Base-by-base conservation (phyloP, 2,797 vertebrate species). In the Eidolon dupreanum region DNA sequence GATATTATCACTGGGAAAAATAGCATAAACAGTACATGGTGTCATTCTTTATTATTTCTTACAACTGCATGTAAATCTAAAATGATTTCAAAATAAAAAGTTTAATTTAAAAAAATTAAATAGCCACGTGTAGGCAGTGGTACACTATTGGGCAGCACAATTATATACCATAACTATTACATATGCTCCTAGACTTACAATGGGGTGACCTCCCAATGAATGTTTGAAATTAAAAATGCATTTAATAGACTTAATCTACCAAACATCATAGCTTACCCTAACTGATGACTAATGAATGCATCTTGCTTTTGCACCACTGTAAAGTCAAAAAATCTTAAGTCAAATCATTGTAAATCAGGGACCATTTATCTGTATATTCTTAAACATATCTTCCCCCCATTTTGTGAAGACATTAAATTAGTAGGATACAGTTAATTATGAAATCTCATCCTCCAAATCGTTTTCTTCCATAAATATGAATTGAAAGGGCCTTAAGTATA, bases 331-430 rank as follows among this genome's bases (percentile, higher is more conserved):
- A 38, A 28, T 38, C 8, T 2, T 55, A 38, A 78, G 51, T 57
- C 33, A 57, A 78, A 57, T 78, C 22, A 78, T 28, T 78, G 8
- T 55, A 78, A 78, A 9, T 38, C 38, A 22, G 51, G 13, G 33
- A 55, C 22, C 33, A 22, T 46, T 46, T 46, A 12, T 22, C 33
- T 38, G 12, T 77, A 17, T 41, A 38, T 8, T 16, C 10, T 82
- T 13, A 0, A 5, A 12, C 41, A 33, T n/a, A 28, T 78, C 7
- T n/a, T 20, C 0, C 22, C 22, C 3, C 6, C 90, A 63, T 74
- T 83, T 83, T 66, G 20, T 81, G 22, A 94, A 66, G 2, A 88
- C 5, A 70, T 92, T 92, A 89, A 17, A 90, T 85, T 74, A 57
- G 4, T 6, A 63, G 9, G n/a, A 66, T 46, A 26, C 87, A 92